These are phyloP conservation scores for Gracilinanus agilis DNA, from an alignment of 2,113 vertebrate species.

Conservation along the genomic window DNA sequence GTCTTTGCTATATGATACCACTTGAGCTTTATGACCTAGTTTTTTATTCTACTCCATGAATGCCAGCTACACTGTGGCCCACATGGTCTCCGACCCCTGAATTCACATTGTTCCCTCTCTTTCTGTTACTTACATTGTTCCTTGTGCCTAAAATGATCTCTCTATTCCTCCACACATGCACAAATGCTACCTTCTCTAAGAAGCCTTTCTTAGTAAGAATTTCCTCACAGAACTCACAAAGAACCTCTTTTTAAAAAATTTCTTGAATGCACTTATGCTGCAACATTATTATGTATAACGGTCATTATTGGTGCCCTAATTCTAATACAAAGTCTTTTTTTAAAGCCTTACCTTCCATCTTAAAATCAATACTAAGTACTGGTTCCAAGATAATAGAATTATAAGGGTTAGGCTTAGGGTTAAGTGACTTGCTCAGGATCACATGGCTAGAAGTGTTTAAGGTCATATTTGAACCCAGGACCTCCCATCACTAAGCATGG, in stretches of 20 bases:
- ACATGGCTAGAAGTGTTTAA: too few relatives aligned
- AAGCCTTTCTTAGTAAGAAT: background rate
- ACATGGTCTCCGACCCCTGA: background rate
- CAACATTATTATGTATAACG: background rate
- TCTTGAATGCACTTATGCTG: background rate
- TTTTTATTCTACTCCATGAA: background rate
- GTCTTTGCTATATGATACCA: background rate
- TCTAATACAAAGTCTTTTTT: background rate
- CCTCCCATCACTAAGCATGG: too few relatives aligned
- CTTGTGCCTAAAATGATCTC: background rate
- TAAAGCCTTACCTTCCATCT: too few relatives aligned
- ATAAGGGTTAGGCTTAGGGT: too few relatives aligned
- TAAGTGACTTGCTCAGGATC: too few relatives aligned
- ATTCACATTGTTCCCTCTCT: background rate
- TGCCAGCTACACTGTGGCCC: background rate
- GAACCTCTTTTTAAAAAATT: background rate
- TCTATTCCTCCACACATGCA: background rate
- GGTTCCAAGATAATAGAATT: too few relatives aligned
- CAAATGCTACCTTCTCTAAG: background rate
- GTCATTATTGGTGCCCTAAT: background rate
- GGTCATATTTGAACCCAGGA: too few relatives aligned
- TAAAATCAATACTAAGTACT: too few relatives aligned
- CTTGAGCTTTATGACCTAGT: background rate
- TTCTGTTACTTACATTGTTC: background rate
- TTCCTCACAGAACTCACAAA: background rate